Evolutionary conservation across 2,113 vertebrate species (phyloP).

Genomic region (Aptenodytes forsteri): DNA sequence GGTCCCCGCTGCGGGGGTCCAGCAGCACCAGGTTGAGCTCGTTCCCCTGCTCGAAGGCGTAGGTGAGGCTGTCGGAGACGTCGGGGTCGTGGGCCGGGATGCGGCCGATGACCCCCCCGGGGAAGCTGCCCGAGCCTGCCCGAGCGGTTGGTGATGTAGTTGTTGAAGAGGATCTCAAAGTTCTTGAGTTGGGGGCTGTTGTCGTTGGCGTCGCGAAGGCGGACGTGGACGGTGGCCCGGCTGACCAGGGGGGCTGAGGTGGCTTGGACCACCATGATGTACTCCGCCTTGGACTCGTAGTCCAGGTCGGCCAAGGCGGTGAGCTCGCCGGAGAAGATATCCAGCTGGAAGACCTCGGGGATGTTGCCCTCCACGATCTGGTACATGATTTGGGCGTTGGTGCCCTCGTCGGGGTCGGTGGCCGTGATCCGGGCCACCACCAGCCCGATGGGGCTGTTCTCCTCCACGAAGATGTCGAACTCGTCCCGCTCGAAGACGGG

Average conservation of each 20-base stretch:
- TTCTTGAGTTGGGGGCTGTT: constrained; percentile 90
- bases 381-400: constrained; percentile 97
- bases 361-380: constrained; percentile 98
- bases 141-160: constrained; percentile 91
- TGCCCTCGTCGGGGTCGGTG: constrained; percentile 93
- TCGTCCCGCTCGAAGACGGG: constrained; percentile 92
- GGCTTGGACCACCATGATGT: constrained; percentile 93
- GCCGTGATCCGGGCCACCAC: constrained; percentile 90
- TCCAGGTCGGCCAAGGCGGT: constrained; percentile 91
- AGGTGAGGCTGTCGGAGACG: constrained; percentile 87
- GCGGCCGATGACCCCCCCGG: constrained; percentile 87
- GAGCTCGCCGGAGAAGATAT: constrained; percentile 95
- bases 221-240: constrained; percentile 91
- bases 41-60: constrained; percentile 89
- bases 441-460: constrained; percentile 94
- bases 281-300: constrained; percentile 88
- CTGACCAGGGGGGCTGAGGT: constrained; percentile 95
- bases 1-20: constrained; percentile 88
- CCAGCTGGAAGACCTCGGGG: constrained; percentile 93
- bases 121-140: constrained; percentile 95
- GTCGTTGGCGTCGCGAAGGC: constrained; percentile 90
- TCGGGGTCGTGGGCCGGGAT: constrained; percentile 92
- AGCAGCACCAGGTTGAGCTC: constrained; percentile 91
- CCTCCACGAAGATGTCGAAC: constrained; percentile 93
- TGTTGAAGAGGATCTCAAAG: constrained; percentile 98